phyloP scores from a whole-genome alignment of 2,888 invertebrate genomes.

The Apamea sordens region DNA sequence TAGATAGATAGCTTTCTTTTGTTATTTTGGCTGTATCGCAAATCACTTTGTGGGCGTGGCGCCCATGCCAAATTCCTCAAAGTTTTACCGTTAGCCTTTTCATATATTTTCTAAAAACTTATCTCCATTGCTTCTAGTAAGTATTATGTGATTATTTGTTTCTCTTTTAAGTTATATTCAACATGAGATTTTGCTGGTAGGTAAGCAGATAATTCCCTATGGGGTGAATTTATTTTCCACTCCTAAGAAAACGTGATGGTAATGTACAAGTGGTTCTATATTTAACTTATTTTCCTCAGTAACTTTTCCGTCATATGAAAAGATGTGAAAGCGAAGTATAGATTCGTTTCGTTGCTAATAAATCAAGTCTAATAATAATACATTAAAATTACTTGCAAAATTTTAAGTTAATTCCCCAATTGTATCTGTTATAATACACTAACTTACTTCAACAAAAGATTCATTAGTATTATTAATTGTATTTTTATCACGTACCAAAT shows the following conservation, averaged over 20 bases:
- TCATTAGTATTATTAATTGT: slow-evolving; percentile 44
- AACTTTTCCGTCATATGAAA: not conserved
- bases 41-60: slow-evolving; percentile 34
- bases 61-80: slow-evolving; percentile 36
- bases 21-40: slow-evolving; percentile 20
- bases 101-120: slow-evolving; percentile 25
- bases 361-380: slow-evolving; percentile 3
- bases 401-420: slow-evolving; percentile 3
- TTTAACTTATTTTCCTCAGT: slow-evolving; percentile 26
- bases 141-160: not conserved
- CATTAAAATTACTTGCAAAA: slow-evolving; percentile 28
- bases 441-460: slow-evolving; percentile 54
- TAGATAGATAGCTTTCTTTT: slow-evolving; percentile 26
- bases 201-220: slow-evolving; percentile 29
- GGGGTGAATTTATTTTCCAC: slow-evolving; percentile 23
- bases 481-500: slow-evolving; percentile 34
- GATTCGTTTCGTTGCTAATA: not conserved
- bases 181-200: slow-evolving; percentile 14
- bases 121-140: not conserved
- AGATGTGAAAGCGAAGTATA: not conserved
- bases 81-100: slow-evolving; percentile 33
- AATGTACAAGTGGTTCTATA: slow-evolving; percentile 30
- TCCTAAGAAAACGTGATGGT: slow-evolving; percentile 31
- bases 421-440: slow-evolving; percentile 22
- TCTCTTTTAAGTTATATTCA: slow-evolving; percentile 14